A percentile compares a stretch with the other conserved stretches of the same genome.
phyloP scores from a whole-genome alignment of 2,888 invertebrate species.

The Drosophila antonietae region DNA sequence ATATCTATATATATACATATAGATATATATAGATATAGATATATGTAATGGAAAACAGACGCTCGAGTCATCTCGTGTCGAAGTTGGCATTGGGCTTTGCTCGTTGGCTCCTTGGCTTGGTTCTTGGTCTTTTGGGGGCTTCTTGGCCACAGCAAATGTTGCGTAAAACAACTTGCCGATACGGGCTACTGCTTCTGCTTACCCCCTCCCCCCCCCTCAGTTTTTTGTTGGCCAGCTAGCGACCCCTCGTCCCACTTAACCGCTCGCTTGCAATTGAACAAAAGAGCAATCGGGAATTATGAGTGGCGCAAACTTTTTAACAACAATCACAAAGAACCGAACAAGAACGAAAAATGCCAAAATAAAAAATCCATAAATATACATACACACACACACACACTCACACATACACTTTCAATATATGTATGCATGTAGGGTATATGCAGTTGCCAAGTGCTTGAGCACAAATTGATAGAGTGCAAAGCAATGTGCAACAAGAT shows the following conservation, averaged over 20 bases:
- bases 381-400: not conserved
- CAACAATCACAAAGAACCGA: constrained; percentile 59
- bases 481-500: constrained; percentile 74
- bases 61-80: constrained; percentile 40
- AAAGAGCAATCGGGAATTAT: constrained; percentile 79
- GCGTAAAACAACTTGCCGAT: constrained; percentile 75
- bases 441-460: constrained; percentile 26
- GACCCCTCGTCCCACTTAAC: not conserved
- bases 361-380: constrained; percentile 26
- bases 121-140: constrained; percentile 30
- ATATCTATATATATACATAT: not conserved
- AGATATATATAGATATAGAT: not conserved
- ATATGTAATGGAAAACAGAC: constrained; percentile 31
- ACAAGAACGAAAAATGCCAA: constrained; percentile 30
- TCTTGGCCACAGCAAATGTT: constrained; percentile 66
- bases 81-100: constrained; percentile 55
- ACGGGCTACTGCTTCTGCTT: constrained; percentile 48
- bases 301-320: constrained; percentile 75
- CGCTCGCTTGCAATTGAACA: constrained; percentile 68
- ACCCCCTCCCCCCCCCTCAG: not conserved
- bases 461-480: constrained; percentile 69
- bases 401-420: not conserved
- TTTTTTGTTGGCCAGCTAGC: not conserved
- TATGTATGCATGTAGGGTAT: constrained; percentile 1
- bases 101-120: constrained; percentile 23